Evolutionary conservation across 1,140 invertebrate species (phyloP), one percentile per base, ranked within the genome.

Genomic region (Pteromalus puparum): DNA sequence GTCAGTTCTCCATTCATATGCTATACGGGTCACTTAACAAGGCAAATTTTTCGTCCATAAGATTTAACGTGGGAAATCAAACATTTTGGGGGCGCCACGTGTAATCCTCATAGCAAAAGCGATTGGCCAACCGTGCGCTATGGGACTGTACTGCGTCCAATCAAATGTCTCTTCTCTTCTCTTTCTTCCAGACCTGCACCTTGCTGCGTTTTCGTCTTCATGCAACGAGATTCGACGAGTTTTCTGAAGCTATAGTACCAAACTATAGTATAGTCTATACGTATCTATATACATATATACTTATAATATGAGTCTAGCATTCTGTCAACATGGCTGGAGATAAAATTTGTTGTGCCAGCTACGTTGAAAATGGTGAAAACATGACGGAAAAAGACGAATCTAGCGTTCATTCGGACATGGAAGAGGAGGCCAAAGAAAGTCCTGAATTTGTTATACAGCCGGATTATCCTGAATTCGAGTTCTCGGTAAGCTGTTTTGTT

Each of bases 391-490:
- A 84, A 74, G 87, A 88, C 78, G 90, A 91, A 61, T 88, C 85
- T 18, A 89, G 87, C 48, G 79, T 89, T 24, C 89, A 90, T 79
- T 84, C 88, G 1, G 88, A 89, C 34, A 48, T 88, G 18, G 91
- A 91, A 46, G 88, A 91, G 13, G 90, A 90, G 10, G 87, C 87
- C n/a, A 79, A 86, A 7, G 89, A 90, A 28, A 86, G 74, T 7
- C 26, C 89, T 4, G 90, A 91, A 76, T 89, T 88, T 65, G 84
- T 90, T 24, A 87, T 89, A 1, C 53, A 61, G 53, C 53, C 53
- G 7, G 53, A 61, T 61, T 92, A 89, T 85, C 89, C 91, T 0
- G 91, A 93, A 81, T 93, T 93, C 87, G 89, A 92, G 74, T 93
- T 93, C 84, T 88, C 90, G 61, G 92, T 90, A 88, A 92, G 90